phyloP scores from a whole-genome alignment of 2,113 vertebrate genomes.

The Sceloporus tristichus region DNA sequence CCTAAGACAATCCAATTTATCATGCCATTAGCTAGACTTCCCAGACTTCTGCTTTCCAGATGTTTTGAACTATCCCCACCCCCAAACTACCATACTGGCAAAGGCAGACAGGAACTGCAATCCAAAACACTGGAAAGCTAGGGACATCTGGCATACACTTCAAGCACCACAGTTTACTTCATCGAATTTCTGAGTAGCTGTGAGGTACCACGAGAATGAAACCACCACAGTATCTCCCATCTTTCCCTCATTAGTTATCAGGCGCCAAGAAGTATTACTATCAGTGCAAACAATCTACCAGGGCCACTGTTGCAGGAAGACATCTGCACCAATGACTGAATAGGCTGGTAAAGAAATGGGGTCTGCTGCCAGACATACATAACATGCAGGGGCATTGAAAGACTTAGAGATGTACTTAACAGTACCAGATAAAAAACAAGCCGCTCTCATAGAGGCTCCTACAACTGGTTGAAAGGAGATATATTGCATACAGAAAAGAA shows the following conservation, averaged over 20 bases:
- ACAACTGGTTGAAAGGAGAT: conserved; percentile 12
- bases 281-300: conserved; percentile 33
- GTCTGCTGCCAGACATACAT: conserved; percentile 23
- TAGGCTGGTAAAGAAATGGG: background rate
- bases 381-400: background rate
- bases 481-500: conserved; percentile 6
- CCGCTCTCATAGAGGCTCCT: background rate
- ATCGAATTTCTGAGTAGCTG: background rate
- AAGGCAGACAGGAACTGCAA: background rate
- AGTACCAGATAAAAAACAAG: conserved; percentile 24
- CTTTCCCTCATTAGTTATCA: conserved; percentile 40
- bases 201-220: background rate
- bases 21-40: background rate
- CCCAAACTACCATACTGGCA: background rate
- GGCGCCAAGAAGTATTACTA: conserved; percentile 35
- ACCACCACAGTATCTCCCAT: conserved; percentile 30
- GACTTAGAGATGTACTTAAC: conserved; percentile 30
- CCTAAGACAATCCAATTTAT: background rate
- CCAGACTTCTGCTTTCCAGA: background rate
- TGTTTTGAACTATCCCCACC: too few relatives aligned
- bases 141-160: background rate
- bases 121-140: background rate
- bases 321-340: conserved; percentile 33
- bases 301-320: conserved; percentile 24
- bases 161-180: background rate